Percentiles rank a stretch among this genome's conserved stretches.
Conservation (phyloP, 2,113 vertebrate species). For the Gobius niger region DNA sequence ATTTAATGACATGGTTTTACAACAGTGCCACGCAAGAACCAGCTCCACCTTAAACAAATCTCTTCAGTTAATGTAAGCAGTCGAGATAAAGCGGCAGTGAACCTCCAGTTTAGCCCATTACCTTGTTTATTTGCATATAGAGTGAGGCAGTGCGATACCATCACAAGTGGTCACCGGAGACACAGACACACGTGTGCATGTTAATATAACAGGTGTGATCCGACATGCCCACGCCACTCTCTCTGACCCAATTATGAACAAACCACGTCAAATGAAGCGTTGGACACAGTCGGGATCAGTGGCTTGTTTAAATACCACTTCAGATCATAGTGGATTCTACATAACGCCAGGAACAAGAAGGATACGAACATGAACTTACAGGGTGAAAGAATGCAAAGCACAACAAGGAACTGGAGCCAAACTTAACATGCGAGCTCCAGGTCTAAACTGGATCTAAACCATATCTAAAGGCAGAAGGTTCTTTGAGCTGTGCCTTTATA, state of each 20-base stretch:
- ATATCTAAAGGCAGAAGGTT: no score
- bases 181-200: background rate
- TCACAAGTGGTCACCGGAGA: conserved; percentile 7
- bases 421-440: no score
- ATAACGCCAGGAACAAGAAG: no score
- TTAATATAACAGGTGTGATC: background rate
- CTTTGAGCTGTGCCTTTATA: no score
- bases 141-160: conserved; percentile 4
- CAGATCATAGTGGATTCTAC: background rate
- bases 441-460: no score
- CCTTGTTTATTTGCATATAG: conserved; percentile 11
- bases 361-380: no score
- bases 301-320: background rate
- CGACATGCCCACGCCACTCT: background rate
- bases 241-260: background rate
- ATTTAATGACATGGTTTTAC: conserved; percentile 1
- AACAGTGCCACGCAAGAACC: background rate
- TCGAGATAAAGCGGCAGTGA: conserved; percentile 1
- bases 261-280: background rate
- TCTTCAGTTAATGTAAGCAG: background rate
- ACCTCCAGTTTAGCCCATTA: conserved; percentile 9
- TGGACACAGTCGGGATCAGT: background rate
- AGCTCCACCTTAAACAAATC: conserved; percentile 3
- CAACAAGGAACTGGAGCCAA: no score
- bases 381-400: no score